These are phyloP conservation scores for Aradus depressus DNA, from an alignment of 2,888 invertebrate genomes.

Conservation along the genomic window DNA sequence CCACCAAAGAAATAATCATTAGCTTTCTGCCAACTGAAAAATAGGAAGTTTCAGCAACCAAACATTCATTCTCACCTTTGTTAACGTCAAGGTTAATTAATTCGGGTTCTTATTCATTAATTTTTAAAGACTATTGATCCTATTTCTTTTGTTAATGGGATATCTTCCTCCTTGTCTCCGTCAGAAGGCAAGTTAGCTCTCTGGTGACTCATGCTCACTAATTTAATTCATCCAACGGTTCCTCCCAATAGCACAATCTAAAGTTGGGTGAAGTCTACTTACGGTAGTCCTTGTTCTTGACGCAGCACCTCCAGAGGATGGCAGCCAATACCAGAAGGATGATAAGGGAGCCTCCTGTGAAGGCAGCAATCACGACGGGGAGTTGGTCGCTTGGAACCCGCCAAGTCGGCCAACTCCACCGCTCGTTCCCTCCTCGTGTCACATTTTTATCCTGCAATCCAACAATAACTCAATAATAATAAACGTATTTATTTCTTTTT, in stretches of 20 bases:
- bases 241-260: neutral
- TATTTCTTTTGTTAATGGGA: too few relatives aligned
- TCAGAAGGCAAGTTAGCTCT: too few relatives aligned
- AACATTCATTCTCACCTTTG: too few relatives aligned
- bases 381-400: constrained; percentile 40
- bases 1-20: too few relatives aligned
- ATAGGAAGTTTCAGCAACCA: too few relatives aligned
- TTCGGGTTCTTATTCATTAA: too few relatives aligned
- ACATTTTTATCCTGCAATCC: constrained; percentile 28
- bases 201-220: too few relatives aligned
- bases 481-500: neutral
- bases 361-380: constrained; percentile 41
- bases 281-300: constrained; percentile 57
- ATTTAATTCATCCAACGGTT: too few relatives aligned
- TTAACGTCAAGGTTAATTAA: too few relatives aligned
- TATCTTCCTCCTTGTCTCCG: too few relatives aligned
- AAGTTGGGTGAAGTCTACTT: constrained; percentile 21
- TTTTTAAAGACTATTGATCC: too few relatives aligned
- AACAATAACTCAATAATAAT: neutral
- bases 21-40: too few relatives aligned
- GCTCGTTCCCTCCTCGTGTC: constrained; percentile 24
- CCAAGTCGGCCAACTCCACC: constrained; percentile 35
- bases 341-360: constrained; percentile 49
- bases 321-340: constrained; percentile 52
- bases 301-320: constrained; percentile 55